A percentile compares a stretch with the other conserved stretches of the same genome.
Evolutionary conservation across 2,888 invertebrate species (phyloP).

Genomic region (Latheticus oryzae): DNA sequence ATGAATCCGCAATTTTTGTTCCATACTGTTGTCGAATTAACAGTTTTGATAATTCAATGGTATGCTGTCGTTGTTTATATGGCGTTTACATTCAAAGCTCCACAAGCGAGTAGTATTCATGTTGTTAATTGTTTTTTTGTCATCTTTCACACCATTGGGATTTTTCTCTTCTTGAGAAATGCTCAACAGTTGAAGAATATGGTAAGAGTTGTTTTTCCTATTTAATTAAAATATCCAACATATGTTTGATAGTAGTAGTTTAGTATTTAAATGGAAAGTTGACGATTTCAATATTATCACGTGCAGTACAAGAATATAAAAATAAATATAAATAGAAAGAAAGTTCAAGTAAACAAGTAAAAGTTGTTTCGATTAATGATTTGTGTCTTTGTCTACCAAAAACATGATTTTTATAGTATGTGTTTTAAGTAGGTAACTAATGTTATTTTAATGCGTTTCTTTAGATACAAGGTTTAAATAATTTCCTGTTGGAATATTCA

Average conservation of each 20-base stretch:
- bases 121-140: constrained; percentile 61
- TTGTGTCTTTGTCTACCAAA: constrained; percentile 11
- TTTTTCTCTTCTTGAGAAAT: constrained; percentile 60
- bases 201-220: constrained; percentile 52
- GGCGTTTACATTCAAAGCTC: constrained; percentile 57
- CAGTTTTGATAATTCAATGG: constrained; percentile 61
- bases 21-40: constrained; percentile 59
- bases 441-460: constrained; percentile 41
- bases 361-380: constrained; percentile 21
- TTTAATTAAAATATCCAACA: constrained; percentile 4
- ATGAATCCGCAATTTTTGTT: constrained; percentile 61
- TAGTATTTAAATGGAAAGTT: constrained; percentile 19
- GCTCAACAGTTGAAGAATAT: constrained; percentile 61
- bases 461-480: constrained; percentile 59
- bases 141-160: constrained; percentile 57
- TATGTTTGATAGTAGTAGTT: constrained; percentile 17
- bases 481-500: constrained; percentile 61
- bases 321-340: constrained; percentile 22
- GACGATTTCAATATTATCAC: constrained; percentile 10
- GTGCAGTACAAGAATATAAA: constrained; percentile 14
- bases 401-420: constrained; percentile 19
- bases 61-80: constrained; percentile 63
- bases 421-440: constrained; percentile 14
- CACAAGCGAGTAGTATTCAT: constrained; percentile 56
- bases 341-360: constrained; percentile 14